phyloP scores from a whole-genome alignment of 1,140 invertebrate genomes.

The Drosophila mojavensis region DNA sequence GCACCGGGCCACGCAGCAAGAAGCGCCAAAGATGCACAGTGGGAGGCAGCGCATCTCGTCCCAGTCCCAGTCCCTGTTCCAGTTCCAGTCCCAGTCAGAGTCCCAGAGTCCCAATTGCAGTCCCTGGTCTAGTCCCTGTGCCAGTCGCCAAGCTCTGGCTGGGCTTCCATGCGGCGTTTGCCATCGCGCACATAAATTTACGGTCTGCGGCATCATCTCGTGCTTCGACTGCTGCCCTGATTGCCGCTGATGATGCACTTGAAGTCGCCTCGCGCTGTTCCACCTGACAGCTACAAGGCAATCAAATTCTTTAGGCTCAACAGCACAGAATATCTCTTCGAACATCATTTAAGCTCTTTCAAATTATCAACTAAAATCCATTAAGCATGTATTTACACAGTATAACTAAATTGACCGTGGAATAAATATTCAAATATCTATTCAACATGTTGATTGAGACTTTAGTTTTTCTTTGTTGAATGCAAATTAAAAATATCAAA shows the following conservation, averaged over 20 bases:
- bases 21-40: constrained; percentile 68
- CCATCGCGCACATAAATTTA: constrained; percentile 38
- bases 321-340: background rate
- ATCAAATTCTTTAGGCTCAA: constrained; percentile 20
- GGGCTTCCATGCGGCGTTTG: constrained; percentile 28
- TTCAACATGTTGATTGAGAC: no score
- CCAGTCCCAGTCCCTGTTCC: constrained; percentile 5
- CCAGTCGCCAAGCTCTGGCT: constrained; percentile 8
- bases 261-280: constrained; percentile 5
- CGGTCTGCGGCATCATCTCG: background rate
- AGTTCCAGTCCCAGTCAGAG: constrained; percentile 14
- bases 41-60: constrained; percentile 57
- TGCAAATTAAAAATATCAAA: no score
- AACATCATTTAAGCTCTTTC: no score
- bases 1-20: constrained; percentile 20
- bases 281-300: constrained; percentile 41
- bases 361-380: no score
- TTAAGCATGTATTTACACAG: no score
- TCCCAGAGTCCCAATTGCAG: background rate
- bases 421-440: no score
- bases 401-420: no score
- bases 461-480: no score
- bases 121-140: background rate
- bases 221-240: constrained; percentile 11
- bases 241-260: constrained; percentile 32